Base-by-base conservation (phyloP, 2,888 invertebrate genomes). In the Podotricha telesiphe region DNA sequence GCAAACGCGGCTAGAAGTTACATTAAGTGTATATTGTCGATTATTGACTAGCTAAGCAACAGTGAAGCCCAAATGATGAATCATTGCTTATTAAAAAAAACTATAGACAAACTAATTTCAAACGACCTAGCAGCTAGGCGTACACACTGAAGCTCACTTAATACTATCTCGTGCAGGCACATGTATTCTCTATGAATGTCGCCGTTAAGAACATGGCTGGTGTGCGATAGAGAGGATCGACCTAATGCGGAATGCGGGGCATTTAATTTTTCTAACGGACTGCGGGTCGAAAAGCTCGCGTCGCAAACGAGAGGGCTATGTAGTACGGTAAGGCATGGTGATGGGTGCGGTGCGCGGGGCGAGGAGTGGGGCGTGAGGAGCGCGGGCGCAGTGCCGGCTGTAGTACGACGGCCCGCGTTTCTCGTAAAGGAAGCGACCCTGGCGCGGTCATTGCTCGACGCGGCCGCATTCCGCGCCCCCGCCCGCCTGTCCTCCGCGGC, bases 361-460 rank as follows among this genome's bases (percentile, higher is more conserved):
- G 48, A 8, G 50, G 83, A 71, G 75, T 76, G 79, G 78, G 77
- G 72, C 80, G 65, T 75, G 68, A 66, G 75, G 70, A 75, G 85
- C 80, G 82, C 85, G 84, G 76, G 84, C 80, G 77, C 76, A 78
- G 42, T 42, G 42, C 42, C 82, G 86, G 83, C 85, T 87, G 90
- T 91, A 91, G 91, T 91, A 91, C 91, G 89, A 86, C 89, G 89
- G 88, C 86, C 86, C 86, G 90, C 87, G 86, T 86, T 90, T 89
- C 91, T 91, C 88, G 92, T 91, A 91, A 91, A 92, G 91, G 91
- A 91, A 91, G 89, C 91, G 91, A 91, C 92, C 92, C 92, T 92
- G 92, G 89, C 89, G 90, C 91, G 92, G 92, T 92, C 92, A 92
- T 90, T 92, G 92, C 92, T 89, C 92, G 92, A 89, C 86, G 86